A percentile compares a stretch with the other conserved stretches of the same genome.
These are phyloP conservation scores for Habropoda laboriosa DNA, from an alignment of 1,140 invertebrate species.

Conservation along the genomic window DNA sequence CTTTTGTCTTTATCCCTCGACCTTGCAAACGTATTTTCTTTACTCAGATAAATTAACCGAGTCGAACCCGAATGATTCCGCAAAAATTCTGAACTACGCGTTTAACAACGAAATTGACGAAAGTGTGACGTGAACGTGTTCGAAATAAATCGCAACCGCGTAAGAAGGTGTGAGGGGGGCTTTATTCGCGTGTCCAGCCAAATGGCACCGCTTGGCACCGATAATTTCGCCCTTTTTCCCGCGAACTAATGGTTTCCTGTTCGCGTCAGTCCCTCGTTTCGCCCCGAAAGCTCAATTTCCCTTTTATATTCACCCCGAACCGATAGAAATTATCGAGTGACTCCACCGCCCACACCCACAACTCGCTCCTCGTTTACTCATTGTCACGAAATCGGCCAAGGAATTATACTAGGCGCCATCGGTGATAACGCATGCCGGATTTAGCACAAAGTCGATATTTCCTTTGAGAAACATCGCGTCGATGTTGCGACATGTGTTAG, in stretches of 20 bases:
- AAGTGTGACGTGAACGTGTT: not conserved
- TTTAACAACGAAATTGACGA: constrained; percentile 11
- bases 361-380: not conserved
- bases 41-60: not conserved
- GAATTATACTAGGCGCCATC: not conserved
- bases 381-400: constrained; percentile 16
- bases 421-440: not conserved
- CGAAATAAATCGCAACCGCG: not conserved
- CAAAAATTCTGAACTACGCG: not conserved
- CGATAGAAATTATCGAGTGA: constrained; percentile 25
- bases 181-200: constrained; percentile 24
- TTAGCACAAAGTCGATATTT: constrained; percentile 31
- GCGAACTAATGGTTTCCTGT: constrained; percentile 39
- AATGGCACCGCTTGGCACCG: constrained; percentile 15
- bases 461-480: not conserved
- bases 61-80: not conserved
- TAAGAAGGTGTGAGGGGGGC: constrained; percentile 7
- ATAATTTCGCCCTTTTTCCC: constrained; percentile 39
- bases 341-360: not conserved
- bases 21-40: not conserved
- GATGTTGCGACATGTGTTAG: not conserved
- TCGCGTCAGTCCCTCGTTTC: constrained; percentile 11
- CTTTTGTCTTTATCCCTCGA: not conserved
- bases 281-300: constrained; percentile 32
- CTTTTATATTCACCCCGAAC: constrained; percentile 14